Evolutionary conservation across 2,888 invertebrate species (phyloP).

Genomic region (Drosophila subquinaria): DNA sequence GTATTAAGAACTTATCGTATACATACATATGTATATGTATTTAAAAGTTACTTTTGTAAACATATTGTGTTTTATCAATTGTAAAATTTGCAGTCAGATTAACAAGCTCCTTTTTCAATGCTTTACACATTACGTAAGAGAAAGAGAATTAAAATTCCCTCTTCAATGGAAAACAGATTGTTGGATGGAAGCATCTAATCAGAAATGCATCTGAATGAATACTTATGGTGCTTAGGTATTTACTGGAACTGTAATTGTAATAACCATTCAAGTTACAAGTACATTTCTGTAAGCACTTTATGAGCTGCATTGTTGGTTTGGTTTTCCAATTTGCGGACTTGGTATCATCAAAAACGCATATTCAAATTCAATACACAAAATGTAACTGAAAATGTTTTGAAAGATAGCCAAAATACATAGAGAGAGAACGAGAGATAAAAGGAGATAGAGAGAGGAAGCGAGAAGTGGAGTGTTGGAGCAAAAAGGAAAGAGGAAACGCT

Average conservation of each 20-base stretch:
- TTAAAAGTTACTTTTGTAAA: no score
- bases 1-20: no score
- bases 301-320: conserved; percentile 36
- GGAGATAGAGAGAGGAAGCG: not conserved
- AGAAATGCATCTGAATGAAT: not conserved
- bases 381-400: conserved; percentile 76
- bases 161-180: not conserved
- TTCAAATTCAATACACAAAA: conserved; percentile 73
- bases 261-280: not conserved
- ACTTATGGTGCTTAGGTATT: not conserved
- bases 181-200: not conserved
- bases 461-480: not conserved
- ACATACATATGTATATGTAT: no score
- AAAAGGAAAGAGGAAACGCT: conserved; percentile 26
- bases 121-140: not conserved
- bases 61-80: no score
- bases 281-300: conserved; percentile 16
- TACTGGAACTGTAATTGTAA: conserved; percentile 7
- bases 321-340: conserved; percentile 54
- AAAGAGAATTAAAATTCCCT: not conserved
- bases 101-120: no score
- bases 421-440: not conserved
- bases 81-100: no score
- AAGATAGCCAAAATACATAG: conserved; percentile 56
- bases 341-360: conserved; percentile 57